Evolutionary conservation across 2,888 invertebrate species (phyloP).

Genomic region (Parasteatoda lunata): DNA sequence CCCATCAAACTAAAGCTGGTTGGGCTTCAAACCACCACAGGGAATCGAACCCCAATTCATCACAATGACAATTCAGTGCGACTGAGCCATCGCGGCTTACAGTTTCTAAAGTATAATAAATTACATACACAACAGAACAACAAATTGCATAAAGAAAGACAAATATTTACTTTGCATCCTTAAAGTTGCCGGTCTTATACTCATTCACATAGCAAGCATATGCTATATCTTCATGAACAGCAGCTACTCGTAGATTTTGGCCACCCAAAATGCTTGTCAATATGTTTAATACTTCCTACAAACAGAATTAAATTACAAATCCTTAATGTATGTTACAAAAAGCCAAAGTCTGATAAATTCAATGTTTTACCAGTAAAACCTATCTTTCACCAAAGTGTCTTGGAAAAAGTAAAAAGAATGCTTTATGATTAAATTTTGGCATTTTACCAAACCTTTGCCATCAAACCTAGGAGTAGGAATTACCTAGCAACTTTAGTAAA

Average conservation of each 20-base stretch:
- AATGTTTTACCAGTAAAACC: not conserved
- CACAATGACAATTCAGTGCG: no score
- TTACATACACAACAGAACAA: no score
- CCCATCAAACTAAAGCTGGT: no score
- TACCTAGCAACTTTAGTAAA: not conserved
- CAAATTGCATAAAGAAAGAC: no score
- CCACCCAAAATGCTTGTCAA: conserved; percentile 86
- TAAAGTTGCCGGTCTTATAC: conserved; percentile 90
- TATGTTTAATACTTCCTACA: conserved; percentile 79
- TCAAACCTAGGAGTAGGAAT: not conserved
- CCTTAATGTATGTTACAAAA: not conserved
- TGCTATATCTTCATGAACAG: conserved; percentile 92
- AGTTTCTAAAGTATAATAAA: no score
- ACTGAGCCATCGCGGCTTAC: no score
- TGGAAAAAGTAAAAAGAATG: not conserved
- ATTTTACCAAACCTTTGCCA: not conserved
- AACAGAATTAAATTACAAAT: conserved; percentile 72
- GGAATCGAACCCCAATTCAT: no score
- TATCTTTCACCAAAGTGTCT: not conserved
- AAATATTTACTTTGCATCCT: conserved; percentile 81
- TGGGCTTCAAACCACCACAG: no score
- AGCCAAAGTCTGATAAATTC: no score
- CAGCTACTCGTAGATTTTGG: conserved; percentile 87
- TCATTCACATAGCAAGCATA: conserved; percentile 94
- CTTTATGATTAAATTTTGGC: not conserved